Base-by-base conservation (phyloP, 2,888 invertebrate genomes). In the Andricus curvator region DNA sequence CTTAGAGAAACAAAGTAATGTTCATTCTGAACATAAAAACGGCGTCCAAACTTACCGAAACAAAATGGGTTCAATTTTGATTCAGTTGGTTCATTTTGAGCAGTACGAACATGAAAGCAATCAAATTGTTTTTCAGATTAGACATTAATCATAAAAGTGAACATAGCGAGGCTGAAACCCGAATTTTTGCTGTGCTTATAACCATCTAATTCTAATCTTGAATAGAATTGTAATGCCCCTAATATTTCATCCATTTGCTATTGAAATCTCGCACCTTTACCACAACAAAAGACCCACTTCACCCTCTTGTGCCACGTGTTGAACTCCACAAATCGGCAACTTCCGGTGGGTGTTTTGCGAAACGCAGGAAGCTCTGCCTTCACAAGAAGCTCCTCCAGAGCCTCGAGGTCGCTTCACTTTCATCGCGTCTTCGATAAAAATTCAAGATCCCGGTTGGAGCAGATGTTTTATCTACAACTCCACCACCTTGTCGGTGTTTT, bases 341-440 rank as follows among this genome's bases (percentile, higher is more conserved):
- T 56, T 74, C 74, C 74, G 74, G 74, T 74, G 56, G 74, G 56
- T 56, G 74, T 74, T 74, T 56, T 20, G 74, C 74, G 51, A 70
- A 70, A 70, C 70, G 29, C 48, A 74, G 74, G 74, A 74, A 74
- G 74, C 74, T 74, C 74, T 74, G 25, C 62, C 22, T 70, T 15
- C 44, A 48, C n/a, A 66, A 64, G 65, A 66, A 68, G 78, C 44
- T 51, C 48, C 17, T 4, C 25, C 5, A 60, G 44, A 29, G 78
- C 33, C 62, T 22, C 29, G 60, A 77, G 77, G 77, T 78, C 77
- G 68, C 44, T 20, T 67, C 51, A 78, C 77, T 79, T 82, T 81
- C 78, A 80, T 83, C 78, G 80, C 76, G 79, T 80, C 77, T 76
- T 56, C 11, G 68, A 76, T 80, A 78, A 65, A 76, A 67, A 81